These are phyloP conservation scores for Sinotaia quadrata DNA, from an alignment of 2,888 invertebrate species.

Conservation along the genomic window DNA sequence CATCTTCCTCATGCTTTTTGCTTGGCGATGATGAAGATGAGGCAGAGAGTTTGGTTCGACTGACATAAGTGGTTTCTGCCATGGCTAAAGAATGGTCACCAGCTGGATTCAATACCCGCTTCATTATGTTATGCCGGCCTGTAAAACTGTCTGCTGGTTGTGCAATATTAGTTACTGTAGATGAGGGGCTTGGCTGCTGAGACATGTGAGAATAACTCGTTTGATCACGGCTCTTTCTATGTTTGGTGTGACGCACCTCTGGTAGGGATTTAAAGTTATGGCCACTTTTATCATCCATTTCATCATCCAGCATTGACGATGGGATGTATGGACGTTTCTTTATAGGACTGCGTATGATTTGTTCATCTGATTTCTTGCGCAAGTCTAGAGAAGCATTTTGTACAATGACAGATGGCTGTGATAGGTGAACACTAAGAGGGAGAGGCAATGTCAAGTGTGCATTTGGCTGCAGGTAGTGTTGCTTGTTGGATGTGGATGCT, in stretches of 20 bases:
- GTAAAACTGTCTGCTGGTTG: slow-evolving; percentile 21
- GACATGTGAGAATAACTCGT: not conserved
- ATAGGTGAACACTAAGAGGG: slow-evolving; percentile 20
- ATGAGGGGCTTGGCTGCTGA: slow-evolving; percentile 6
- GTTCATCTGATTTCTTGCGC: slow-evolving; percentile 58
- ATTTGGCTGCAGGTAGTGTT: not conserved
- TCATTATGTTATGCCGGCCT: slow-evolving; percentile 21
- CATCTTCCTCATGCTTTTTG: slow-evolving; percentile 47
- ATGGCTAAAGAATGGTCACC: not conserved
- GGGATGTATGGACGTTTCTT: slow-evolving; percentile 69
- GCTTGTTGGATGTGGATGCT: not conserved
- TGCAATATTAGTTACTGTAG: not conserved
- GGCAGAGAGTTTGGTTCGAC: not conserved
- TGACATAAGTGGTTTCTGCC: not conserved
- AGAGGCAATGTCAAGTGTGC: slow-evolving; percentile 8
- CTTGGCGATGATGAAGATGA: slow-evolving; percentile 6
- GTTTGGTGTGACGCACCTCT: not conserved
- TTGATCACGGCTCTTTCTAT: not conserved
- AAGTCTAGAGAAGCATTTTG: slow-evolving; percentile 61
- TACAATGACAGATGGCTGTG: slow-evolving; percentile 57
- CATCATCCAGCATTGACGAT: slow-evolving; percentile 9
- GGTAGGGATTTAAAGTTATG: not conserved
- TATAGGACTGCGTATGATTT: slow-evolving; percentile 65
- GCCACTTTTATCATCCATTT: slow-evolving; percentile 15
- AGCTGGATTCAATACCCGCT: slow-evolving; percentile 9